phyloP scores from a whole-genome alignment of 2,888 invertebrate species.

The Sarcophaga carnaria region DNA sequence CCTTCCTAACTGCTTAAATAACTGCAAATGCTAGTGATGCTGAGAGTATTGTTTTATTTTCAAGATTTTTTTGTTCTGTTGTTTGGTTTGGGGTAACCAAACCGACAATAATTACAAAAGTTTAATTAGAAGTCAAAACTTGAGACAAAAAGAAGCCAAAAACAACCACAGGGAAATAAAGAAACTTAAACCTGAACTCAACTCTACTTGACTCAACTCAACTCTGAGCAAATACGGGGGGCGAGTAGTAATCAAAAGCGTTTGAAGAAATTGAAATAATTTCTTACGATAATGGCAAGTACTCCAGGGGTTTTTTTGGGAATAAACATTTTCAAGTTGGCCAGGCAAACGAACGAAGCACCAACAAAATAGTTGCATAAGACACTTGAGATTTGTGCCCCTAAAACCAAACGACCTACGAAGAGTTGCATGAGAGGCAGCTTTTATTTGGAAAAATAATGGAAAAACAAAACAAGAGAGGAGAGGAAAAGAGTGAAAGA shows the following conservation, averaged over 20 bases:
- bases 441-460: not conserved
- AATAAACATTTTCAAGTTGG: constrained; percentile 29
- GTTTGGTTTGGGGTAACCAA: constrained; percentile 12
- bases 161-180: too few species aligned
- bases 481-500: constrained; percentile 1
- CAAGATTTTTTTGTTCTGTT: not conserved
- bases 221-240: not conserved
- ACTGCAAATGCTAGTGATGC: not conserved
- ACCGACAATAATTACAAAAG: constrained; percentile 69
- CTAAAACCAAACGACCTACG: not conserved
- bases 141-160: not conserved
- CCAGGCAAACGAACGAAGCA: constrained; percentile 12
- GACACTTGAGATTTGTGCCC: constrained; percentile 57
- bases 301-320: not conserved
- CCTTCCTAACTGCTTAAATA: not conserved
- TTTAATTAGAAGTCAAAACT: constrained; percentile 68
- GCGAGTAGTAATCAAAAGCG: constrained; percentile 50
- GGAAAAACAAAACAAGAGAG: not conserved
- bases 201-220: constrained; percentile 14
- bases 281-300: constrained; percentile 47
- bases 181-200: constrained; percentile 17
- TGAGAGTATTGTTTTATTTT: not conserved
- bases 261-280: constrained; percentile 25
- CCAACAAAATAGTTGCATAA: constrained; percentile 52
- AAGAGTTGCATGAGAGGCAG: not conserved